phyloP scores from a whole-genome alignment of 2,113 vertebrate species.

The Saccopteryx leptura region DNA sequence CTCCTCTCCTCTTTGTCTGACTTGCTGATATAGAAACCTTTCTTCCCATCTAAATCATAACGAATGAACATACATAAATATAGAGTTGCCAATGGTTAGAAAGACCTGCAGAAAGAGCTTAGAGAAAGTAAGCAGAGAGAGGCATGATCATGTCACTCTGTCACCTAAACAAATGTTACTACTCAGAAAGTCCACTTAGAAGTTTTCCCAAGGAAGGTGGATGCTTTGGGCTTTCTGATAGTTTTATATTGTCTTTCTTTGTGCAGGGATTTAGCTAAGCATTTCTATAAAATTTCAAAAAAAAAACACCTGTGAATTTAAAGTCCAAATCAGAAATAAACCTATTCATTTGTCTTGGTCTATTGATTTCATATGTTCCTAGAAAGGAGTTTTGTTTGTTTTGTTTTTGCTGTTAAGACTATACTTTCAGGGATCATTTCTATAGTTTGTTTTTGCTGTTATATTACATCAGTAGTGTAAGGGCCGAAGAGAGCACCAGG shows the following conservation, averaged over 20 bases:
- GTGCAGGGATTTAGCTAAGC: conserved; percentile 45
- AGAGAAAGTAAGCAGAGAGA: not conserved
- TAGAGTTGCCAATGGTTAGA: not conserved
- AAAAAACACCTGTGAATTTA: conserved; percentile 54
- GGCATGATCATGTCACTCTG: not conserved
- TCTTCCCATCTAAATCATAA: not conserved
- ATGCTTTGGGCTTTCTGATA: not conserved
- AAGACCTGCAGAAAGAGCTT: not conserved
- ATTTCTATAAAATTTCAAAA: conserved; percentile 31
- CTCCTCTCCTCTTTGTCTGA: not conserved
- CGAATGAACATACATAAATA: not conserved
- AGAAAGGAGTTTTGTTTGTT: not conserved
- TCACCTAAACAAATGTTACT: not conserved
- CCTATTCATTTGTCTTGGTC: conserved; percentile 61
- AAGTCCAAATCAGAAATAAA: conserved; percentile 70
- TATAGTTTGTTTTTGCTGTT: too few relatives aligned
- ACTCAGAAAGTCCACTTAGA: not conserved
- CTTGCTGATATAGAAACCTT: not conserved
- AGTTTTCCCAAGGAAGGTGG: conserved; percentile 5
- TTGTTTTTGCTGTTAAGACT: conserved; percentile 61
- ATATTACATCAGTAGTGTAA: conserved; percentile 10
- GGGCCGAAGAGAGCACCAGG: conserved; percentile 47
- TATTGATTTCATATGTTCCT: conserved; percentile 64
- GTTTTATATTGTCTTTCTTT: conserved; percentile 58
- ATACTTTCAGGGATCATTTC: too few relatives aligned